Percentiles rank a stretch among this genome's conserved stretches.
phyloP scores from a whole-genome alignment of 2,113 vertebrate genomes.

The Anarrhichthys ocellatus region DNA sequence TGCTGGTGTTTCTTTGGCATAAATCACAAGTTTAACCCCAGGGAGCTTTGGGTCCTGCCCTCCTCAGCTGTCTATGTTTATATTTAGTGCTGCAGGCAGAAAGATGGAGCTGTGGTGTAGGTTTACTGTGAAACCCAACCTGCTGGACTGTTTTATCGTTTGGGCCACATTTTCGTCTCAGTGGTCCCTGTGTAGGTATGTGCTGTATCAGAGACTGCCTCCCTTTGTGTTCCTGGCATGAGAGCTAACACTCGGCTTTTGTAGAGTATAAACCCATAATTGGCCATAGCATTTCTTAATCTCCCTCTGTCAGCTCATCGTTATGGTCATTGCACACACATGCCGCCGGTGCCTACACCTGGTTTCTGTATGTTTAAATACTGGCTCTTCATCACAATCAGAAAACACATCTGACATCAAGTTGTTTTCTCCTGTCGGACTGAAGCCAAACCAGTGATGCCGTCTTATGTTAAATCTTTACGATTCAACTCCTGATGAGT shows the following conservation, averaged over 20 bases:
- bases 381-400: neutral
- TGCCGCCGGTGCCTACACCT: neutral
- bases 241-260: neutral
- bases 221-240: constrained; percentile 7
- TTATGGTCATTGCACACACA: constrained; percentile 4
- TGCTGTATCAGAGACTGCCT: neutral
- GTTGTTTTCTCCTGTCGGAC: neutral
- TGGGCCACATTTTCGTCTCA: constrained; percentile 14
- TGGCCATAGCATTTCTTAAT: constrained; percentile 26
- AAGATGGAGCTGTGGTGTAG: constrained; percentile 64
- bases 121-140: constrained; percentile 63
- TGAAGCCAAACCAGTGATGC: neutral
- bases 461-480: neutral
- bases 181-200: constrained; percentile 20
- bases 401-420: neutral
- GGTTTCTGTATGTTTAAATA: neutral
- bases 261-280: constrained; percentile 41
- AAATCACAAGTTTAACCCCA: constrained; percentile 72
- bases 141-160: constrained; percentile 46
- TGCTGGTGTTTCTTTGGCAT: constrained; percentile 63
- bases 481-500: neutral
- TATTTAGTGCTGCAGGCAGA: constrained; percentile 74
- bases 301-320: constrained; percentile 32
- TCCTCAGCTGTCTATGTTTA: constrained; percentile 81
- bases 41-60: constrained; percentile 62